Conservation (phyloP, 2,888 invertebrate genomes). For the Hemistola chrysoprasaria region DNA sequence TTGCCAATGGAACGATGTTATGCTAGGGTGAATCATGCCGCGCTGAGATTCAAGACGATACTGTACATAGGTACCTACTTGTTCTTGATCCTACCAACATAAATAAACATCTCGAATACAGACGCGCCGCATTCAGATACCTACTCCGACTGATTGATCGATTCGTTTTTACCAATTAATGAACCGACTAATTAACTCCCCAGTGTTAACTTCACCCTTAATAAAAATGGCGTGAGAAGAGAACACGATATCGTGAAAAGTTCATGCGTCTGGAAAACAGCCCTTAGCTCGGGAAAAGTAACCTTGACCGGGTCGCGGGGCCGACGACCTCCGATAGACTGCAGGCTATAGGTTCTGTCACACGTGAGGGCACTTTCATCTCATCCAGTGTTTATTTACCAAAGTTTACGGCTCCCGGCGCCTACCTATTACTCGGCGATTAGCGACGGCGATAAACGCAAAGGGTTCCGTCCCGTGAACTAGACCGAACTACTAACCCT, state of each 20-base stretch:
- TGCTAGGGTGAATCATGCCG: constrained; percentile 52
- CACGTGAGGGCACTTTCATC: constrained; percentile 36
- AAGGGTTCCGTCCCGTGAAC: constrained; percentile 49
- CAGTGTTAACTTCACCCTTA: constrained; percentile 35
- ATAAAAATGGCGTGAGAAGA: constrained; percentile 41
- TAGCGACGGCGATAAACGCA: constrained; percentile 47
- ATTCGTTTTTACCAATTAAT: constrained; percentile 45
- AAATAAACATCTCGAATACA: constrained; percentile 48
- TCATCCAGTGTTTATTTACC: constrained; percentile 41
- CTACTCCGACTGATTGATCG: constrained; percentile 43
- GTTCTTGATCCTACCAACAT: constrained; percentile 49
- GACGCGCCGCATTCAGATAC: constrained; percentile 32
- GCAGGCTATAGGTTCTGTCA: constrained; percentile 31
- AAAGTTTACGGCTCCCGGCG: constrained; percentile 39
- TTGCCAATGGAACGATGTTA: constrained; percentile 28
- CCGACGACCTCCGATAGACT: constrained; percentile 54
- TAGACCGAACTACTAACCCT: constrained; percentile 74
- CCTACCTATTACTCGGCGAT: constrained; percentile 38
- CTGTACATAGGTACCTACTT: too few relatives aligned
- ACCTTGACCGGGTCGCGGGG: constrained; percentile 66
- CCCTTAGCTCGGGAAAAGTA: constrained; percentile 47
- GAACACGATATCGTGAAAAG: constrained; percentile 43
- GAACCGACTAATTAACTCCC: constrained; percentile 41
- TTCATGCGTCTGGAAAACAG: constrained; percentile 41
- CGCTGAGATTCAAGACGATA: constrained; percentile 40